phyloP scores from a whole-genome alignment of 2,113 vertebrate species.

The Nanorana parkeri region DNA sequence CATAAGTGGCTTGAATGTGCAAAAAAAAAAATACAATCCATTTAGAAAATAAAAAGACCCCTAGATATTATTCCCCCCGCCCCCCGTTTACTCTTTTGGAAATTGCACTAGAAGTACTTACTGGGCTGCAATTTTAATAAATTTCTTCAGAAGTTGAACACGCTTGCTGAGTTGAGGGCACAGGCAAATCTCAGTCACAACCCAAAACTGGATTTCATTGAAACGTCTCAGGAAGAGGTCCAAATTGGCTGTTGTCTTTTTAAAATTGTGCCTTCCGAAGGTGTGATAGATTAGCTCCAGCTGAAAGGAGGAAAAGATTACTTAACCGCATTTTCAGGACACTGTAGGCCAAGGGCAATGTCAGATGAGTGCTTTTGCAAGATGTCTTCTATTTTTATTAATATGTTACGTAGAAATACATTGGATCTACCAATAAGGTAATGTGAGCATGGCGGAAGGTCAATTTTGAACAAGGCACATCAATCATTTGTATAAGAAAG shows the following conservation, averaged over 20 bases:
- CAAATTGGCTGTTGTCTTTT: constrained; percentile 95
- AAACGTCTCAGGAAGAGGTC: constrained; percentile 96
- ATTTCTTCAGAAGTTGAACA: constrained; percentile 98
- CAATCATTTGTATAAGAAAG: too few relatives aligned
- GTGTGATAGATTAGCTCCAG: constrained; percentile 95
- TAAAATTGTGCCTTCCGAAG: constrained; percentile 92
- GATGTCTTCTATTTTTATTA: too few relatives aligned
- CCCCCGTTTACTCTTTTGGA: constrained; percentile 17
- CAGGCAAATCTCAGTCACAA: constrained; percentile 93
- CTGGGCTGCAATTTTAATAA: constrained; percentile 98
- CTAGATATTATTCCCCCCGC: constrained; percentile 3
- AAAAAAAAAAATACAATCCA: constrained; percentile 28
- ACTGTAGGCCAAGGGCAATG: too few relatives aligned
- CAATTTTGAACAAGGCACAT: too few relatives aligned
- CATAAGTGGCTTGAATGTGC: constrained; percentile 26
- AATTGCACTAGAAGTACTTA: constrained; percentile 73
- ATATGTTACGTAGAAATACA: too few relatives aligned
- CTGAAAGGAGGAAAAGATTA: constrained; percentile 67
- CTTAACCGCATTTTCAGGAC: neutral
- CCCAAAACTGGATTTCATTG: constrained; percentile 98
- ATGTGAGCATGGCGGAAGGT: too few relatives aligned
- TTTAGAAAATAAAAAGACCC: constrained; percentile 27
- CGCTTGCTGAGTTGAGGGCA: constrained; percentile 94
- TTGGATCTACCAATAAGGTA: too few relatives aligned
- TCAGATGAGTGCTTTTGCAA: too few relatives aligned